Evolutionary conservation across 2,888 invertebrate genomes (phyloP), one percentile per base, ranked within the genome.

Genomic region (Pherbina coryleti): DNA sequence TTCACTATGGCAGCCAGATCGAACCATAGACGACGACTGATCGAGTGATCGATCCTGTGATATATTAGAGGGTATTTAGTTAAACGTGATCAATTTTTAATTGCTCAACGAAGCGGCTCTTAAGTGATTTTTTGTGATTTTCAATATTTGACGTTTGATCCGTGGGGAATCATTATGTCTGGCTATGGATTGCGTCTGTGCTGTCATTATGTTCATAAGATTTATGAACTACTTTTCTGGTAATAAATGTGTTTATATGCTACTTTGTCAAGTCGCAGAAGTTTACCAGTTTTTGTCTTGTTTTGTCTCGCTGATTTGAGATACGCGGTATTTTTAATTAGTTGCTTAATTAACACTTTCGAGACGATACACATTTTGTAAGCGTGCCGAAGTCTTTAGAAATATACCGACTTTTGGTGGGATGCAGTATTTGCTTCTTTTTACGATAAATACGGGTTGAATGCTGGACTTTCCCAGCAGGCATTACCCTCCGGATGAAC

Each of bases 31-130:
- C n/a, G n/a, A n/a, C n/a, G n/a, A n/a, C 31, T 28, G 51, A 49
- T 51, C 74, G 37, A 28, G 57, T 60, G 34, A 57, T 37, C 37
- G 72, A 72, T 57, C 73, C 44, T 73, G 62, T 73, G 73, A 73
- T 73, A 73, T 73, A 73, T 73, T 73, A 73, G 73, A 60, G 44
- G 44, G 74, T 66, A 74, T 75, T 75, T 67, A 67, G 66, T 75
- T 84, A 86, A 86, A 88, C 88, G 85, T 86, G 87, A 88, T 88
- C 87, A 87, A 86, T 86, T 87, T 88, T 87, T 87, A 88, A 87
- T 87, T 87, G 87, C 88, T 85, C 83, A n/a, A n/a, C 34, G 67
- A 67, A 75, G 66, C 75, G 75, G 66, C 75, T 75, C 31, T 53
- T 53, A 55, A 75, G 69, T 69, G 51, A 51, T 49, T 22, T 28